Evolutionary conservation across 2,797 vertebrate genomes (phyloP).

Genomic region (Spinibarbus caldwelli): DNA sequence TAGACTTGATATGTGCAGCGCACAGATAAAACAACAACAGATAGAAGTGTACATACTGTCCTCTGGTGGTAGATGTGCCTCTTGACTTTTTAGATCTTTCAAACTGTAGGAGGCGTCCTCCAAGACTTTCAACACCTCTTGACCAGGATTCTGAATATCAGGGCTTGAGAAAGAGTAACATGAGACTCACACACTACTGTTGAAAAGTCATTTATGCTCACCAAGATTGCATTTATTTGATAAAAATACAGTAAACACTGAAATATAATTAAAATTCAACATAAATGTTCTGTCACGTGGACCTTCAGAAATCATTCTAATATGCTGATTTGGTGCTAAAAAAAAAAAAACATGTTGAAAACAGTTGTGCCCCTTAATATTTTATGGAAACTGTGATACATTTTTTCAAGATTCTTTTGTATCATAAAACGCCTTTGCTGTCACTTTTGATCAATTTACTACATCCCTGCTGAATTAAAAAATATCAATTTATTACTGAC

Average conservation of each 20-base stretch:
- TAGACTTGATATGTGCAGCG: not conserved
- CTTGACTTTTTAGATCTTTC: constrained; percentile 83
- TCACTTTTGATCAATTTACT: no score
- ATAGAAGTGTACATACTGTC: constrained; percentile 82
- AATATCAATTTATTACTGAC: no score
- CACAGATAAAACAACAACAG: not conserved
- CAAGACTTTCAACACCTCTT: constrained; percentile 87
- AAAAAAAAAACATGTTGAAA: not conserved
- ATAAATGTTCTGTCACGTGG: not conserved
- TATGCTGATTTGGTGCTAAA: not conserved
- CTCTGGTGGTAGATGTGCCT: constrained; percentile 84
- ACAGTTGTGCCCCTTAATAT: not conserved
- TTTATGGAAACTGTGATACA: not conserved
- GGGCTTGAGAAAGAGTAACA: constrained; percentile 54
- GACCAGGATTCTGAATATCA: constrained; percentile 79
- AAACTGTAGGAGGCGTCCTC: constrained; percentile 74
- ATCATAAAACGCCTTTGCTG: no score
- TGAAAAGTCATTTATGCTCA: not conserved
- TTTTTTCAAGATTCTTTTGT: not conserved
- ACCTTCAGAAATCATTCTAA: not conserved
- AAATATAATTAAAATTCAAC: not conserved
- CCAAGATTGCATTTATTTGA: constrained; percentile 7
- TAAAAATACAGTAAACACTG: not conserved
- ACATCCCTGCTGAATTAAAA: no score
- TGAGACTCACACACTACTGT: not conserved